Evolutionary conservation across 2,888 invertebrate species (phyloP).

Genomic region (Boloria euphrosyne): DNA sequence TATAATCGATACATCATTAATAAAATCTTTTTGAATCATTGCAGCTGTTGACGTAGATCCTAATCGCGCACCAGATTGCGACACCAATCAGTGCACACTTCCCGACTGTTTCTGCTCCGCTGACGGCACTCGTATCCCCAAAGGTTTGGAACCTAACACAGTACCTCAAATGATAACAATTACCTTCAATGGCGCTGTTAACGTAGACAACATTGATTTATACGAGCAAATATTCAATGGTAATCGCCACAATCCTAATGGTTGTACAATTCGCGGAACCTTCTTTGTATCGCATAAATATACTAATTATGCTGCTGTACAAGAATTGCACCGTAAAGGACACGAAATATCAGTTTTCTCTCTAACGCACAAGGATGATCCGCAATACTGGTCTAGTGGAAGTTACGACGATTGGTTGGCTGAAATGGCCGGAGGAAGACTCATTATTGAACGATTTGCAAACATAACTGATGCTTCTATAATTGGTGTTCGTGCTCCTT

Average conservation of each 20-base stretch:
- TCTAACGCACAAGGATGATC: conserved; percentile 95
- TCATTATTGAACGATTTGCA: conserved; percentile 93
- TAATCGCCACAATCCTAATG: conserved; percentile 92
- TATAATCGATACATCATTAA: neutral
- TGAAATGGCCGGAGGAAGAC: conserved; percentile 95
- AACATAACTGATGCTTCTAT: conserved; percentile 96
- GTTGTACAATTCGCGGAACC: conserved; percentile 93
- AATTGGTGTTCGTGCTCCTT: conserved; percentile 93
- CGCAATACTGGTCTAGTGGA: conserved; percentile 94
- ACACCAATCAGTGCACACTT: conserved; percentile 92
- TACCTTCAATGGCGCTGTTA: conserved; percentile 95
- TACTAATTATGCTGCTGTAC: conserved; percentile 94
- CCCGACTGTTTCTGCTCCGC: conserved; percentile 97
- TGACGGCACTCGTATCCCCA: conserved; percentile 94
- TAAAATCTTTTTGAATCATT: conserved; percentile 46
- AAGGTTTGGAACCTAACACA: conserved; percentile 90
- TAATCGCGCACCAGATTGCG: conserved; percentile 95
- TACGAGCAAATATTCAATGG: conserved; percentile 95
- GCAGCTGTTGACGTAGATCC: conserved; percentile 94
- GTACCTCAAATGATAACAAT: conserved; percentile 97
- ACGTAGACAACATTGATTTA: conserved; percentile 95
- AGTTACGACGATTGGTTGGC: conserved; percentile 96
- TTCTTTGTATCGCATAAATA: conserved; percentile 97
- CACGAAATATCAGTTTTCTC: conserved; percentile 97
- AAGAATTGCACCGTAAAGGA: conserved; percentile 93